These are phyloP conservation scores for Drosophila percnosoma DNA, from an alignment of 2,888 invertebrate genomes.

Conservation along the genomic window DNA sequence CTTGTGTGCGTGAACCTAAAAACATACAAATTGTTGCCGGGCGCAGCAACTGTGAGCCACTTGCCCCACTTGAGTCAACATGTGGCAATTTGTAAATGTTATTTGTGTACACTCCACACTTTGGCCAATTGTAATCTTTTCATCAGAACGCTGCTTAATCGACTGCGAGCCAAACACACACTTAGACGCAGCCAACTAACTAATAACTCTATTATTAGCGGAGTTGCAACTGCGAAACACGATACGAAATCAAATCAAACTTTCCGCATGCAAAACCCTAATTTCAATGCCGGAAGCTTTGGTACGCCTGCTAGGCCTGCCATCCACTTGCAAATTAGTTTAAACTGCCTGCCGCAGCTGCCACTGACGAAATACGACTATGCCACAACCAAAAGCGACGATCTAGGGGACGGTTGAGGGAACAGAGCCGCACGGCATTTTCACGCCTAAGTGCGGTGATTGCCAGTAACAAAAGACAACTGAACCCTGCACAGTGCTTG, in stretches of 20 bases:
- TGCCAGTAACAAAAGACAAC: constrained; percentile 40
- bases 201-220: constrained; percentile 69
- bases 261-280: constrained; percentile 67
- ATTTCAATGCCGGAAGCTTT: constrained; percentile 75
- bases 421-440: constrained; percentile 54
- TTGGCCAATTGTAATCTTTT: constrained; percentile 13
- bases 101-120: constrained; percentile 7
- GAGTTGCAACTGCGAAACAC: constrained; percentile 25
- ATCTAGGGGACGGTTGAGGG: constrained; percentile 11
- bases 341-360: constrained; percentile 47
- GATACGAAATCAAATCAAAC: constrained; percentile 56
- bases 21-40: neutral
- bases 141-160: constrained; percentile 24
- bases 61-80: constrained; percentile 28
- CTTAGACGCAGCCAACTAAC: constrained; percentile 50
- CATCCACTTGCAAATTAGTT: constrained; percentile 75
- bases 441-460: constrained; percentile 72
- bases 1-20: constrained; percentile 5
- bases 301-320: constrained; percentile 51
- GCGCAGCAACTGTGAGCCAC: neutral
- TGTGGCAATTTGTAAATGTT: constrained; percentile 18
- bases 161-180: constrained; percentile 26
- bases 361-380: constrained; percentile 47
- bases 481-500: constrained; percentile 37
- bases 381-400: constrained; percentile 31